Conservation (phyloP, 2,888 invertebrate genomes). For the Yponomeuta sedellus region DNA sequence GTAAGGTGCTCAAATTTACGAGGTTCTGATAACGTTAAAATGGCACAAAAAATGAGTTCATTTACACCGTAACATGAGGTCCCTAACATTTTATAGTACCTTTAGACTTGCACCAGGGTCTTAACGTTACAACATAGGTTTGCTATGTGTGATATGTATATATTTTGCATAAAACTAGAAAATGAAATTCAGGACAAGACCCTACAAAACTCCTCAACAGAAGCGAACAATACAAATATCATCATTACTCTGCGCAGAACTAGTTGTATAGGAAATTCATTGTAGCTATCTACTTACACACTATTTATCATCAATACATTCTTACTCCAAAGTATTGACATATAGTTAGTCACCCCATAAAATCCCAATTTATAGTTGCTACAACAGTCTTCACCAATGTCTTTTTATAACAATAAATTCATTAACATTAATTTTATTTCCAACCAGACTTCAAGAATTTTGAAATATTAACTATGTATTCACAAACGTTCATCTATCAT, state of each 20-base stretch:
- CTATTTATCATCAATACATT: constrained; percentile 16
- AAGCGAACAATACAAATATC: constrained; percentile 9
- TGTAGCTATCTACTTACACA: constrained; percentile 14
- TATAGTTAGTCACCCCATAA: constrained; percentile 15
- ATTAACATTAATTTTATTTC: constrained; percentile 23
- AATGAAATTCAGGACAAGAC: neutral
- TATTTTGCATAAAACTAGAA: constrained; percentile 14
- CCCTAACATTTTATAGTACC: constrained; percentile 28
- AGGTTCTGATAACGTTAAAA: constrained; percentile 28
- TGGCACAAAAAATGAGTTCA: constrained; percentile 47
- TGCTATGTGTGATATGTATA: constrained; percentile 11
- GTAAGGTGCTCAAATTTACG: constrained; percentile 22
- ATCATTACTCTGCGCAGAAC: constrained; percentile 13
- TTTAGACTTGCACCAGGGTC: constrained; percentile 40
- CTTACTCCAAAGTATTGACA: neutral
- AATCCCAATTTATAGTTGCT: constrained; percentile 16
- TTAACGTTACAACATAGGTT: constrained; percentile 27
- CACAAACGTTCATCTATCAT: constrained; percentile 28
- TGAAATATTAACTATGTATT: constrained; percentile 24
- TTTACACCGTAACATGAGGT: constrained; percentile 36
- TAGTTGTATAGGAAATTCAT: constrained; percentile 10
- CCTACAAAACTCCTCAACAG: constrained; percentile 1
- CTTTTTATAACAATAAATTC: constrained; percentile 26
- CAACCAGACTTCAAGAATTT: constrained; percentile 21
- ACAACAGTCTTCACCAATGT: constrained; percentile 32